Base-by-base conservation (phyloP, 2,797 vertebrate genomes). In the Microctenopoma lineatum region DNA sequence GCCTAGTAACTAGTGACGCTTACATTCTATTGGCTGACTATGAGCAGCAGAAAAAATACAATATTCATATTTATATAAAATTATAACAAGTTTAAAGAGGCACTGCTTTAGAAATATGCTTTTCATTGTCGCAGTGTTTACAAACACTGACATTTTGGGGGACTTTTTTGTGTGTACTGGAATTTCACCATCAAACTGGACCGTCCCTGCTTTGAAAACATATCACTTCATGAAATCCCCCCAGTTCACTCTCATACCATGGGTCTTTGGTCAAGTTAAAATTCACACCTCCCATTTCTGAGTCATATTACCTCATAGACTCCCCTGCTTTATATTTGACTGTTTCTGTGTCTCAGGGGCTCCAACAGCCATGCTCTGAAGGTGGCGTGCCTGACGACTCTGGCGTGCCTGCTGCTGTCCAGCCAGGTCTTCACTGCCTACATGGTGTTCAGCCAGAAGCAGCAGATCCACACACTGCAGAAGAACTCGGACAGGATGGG, bases 391-490 rank as follows among this genome's bases (percentile, higher is more conserved):
- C 78, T 98, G 61, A 96, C 96, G 0, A 79, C 97, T 53, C 89
- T 99, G 86, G 95, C 93, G 4, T 95, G 95, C 46, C 88, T 98
- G 77, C 95, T 99, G 42, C 76, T 99, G 27, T 95, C 89, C 0
- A 95, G 96, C 68, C 97, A 98, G 91, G 96, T 94, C 0, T 93
- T 97, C 82, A 96, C 95, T 0, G 50, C 94, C 68, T 97, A 96
- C 93, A 94, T 95, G 59, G 79, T 98, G 56, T 92, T 95, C 51
- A 87, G 90, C 81, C 97, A 98, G 81, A 94, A 87, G 1, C 78
- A 88, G 73, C 93, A 95, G 86, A 95, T 99, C 83, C 81, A 84
- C 52, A 77, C 87, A 1, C 92, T 99, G 73, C 91, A 94, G 48
- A 85, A 75, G 63, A 93, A 84, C 46, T 85, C 94, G 0, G 92